A percentile compares a stretch with the other conserved stretches of the same genome.
These are phyloP conservation scores for Aphis craccivora DNA, from an alignment of 1,140 invertebrate genomes.

Conservation along the genomic window DNA sequence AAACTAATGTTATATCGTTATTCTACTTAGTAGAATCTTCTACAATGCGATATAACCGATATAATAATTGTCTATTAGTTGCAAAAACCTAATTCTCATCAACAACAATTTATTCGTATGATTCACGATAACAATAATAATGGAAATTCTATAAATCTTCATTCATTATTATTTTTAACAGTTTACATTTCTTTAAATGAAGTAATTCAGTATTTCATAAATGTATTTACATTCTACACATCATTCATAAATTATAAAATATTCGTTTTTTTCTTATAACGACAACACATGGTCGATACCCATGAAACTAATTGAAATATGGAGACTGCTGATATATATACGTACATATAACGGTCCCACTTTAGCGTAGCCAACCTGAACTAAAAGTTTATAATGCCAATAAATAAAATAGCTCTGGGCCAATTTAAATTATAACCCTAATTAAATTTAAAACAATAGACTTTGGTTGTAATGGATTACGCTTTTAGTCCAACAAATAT, in stretches of 20 bases:
- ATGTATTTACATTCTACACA: neutral
- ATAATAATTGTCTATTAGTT: neutral
- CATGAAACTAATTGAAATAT: neutral
- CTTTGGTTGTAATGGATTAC: neutral
- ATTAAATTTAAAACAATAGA: slow-evolving; percentile 26
- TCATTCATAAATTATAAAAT: neutral
- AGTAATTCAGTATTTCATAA: neutral
- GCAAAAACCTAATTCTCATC: neutral
- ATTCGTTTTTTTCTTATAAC: neutral
- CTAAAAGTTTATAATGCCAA: neutral
- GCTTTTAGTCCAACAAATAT: neutral
- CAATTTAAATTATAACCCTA: slow-evolving; percentile 38
- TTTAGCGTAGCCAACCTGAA: neutral
- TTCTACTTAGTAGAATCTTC: neutral
- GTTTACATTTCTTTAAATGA: neutral
- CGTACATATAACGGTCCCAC: neutral
- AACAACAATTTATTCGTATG: neutral
- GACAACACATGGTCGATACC: neutral
- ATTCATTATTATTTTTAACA: neutral
- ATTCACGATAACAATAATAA: neutral
- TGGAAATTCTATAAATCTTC: neutral
- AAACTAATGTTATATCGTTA: neutral
- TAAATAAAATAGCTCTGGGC: neutral
- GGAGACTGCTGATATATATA: neutral
- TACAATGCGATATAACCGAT: neutral